Evolutionary conservation across 2,888 invertebrate species (phyloP).

Genomic region (Ophioninae sp.): DNA sequence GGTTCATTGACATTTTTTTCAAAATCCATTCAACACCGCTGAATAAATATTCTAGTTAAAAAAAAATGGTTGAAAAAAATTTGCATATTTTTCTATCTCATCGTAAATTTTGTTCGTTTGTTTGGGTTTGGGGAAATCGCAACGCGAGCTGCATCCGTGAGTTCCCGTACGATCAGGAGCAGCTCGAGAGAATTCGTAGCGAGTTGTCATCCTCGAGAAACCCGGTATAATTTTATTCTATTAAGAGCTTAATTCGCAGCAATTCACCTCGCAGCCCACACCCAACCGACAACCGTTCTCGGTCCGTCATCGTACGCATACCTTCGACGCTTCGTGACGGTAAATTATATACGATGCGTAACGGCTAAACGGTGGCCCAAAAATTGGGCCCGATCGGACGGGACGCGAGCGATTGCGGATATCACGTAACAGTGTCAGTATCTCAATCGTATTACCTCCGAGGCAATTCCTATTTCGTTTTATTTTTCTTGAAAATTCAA

Average conservation of each 20-base stretch:
- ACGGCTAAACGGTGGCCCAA: neutral
- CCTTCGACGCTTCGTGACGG: constrained; percentile 31
- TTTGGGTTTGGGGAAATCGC: too few species aligned
- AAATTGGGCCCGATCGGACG: constrained; percentile 10
- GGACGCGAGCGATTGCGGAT: neutral
- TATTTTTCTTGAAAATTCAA: too few species aligned
- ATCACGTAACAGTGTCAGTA: neutral
- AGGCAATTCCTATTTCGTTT: too few species aligned
- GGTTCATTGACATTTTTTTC: too few species aligned
- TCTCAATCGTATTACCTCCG: neutral
- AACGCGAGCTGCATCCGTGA: too few species aligned
- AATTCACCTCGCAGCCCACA: constrained; percentile 75
- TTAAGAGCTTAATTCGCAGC: constrained; percentile 73
- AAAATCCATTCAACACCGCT: too few species aligned
- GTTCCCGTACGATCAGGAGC: too few species aligned
- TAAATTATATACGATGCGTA: constrained; percentile 1
- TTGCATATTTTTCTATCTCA: too few species aligned
- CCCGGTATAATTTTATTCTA: constrained; percentile 72
- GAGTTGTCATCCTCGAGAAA: constrained; percentile 40
- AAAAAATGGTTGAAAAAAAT: too few species aligned
- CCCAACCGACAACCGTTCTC: constrained; percentile 45
- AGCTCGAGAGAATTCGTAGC: constrained; percentile 20
- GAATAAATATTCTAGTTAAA: too few species aligned
- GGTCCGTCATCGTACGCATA: constrained; percentile 39
- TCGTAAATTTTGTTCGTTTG: too few species aligned